Base-by-base conservation (phyloP, 2,888 invertebrate species). In the Orgyia antiqua region DNA sequence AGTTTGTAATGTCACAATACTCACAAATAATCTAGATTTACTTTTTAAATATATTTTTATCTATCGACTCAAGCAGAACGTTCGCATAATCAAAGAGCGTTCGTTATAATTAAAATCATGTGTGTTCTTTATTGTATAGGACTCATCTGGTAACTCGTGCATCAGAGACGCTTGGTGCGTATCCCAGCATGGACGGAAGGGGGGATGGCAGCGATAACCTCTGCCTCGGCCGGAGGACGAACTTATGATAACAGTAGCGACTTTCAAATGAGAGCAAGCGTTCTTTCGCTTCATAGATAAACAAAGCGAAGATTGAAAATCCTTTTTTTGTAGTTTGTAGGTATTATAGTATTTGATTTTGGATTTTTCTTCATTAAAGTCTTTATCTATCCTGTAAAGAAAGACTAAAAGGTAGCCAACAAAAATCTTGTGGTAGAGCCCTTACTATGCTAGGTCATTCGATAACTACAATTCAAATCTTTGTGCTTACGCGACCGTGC, bases 231-330 rank as follows among this genome's bases (percentile, higher is more conserved):
- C 73, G 70, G 77, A 78, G 79, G 75, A 76, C 73, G 70, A 50
- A 27, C 41, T 31, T 52, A 51, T 61, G 79, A 80, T 71, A 75
- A 67, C 64, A 54, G 42, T 48, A 36, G 41, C 67, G 72, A 75
- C 76, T 77, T 80, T 75, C 68, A 72, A 78, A 73, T 71, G 70
- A 72, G 76, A 75, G 54, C 73, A 61, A 60, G 51, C 63, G 70
- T 72, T 77, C 71, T 77, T 72, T 72, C 55, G 64, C 54, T 53
- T 36, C 33, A 33, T 34, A 48, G 61, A 70, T 68, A 62, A 58
- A 53, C 34, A 31, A 39, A 15, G 6, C 15, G 4, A 15, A 15
- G 15, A n/a, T n/a, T n/a, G n/a, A n/a, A n/a, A n/a, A n/a, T n/a
- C n/a, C n/a, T n/a, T n/a, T n/a, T n/a, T n/a, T n/a, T n/a, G n/a